Evolutionary conservation across 2,113 vertebrate species (phyloP), one percentile per base, ranked within the genome.

Genomic region (Spea multiplicata): DNA sequence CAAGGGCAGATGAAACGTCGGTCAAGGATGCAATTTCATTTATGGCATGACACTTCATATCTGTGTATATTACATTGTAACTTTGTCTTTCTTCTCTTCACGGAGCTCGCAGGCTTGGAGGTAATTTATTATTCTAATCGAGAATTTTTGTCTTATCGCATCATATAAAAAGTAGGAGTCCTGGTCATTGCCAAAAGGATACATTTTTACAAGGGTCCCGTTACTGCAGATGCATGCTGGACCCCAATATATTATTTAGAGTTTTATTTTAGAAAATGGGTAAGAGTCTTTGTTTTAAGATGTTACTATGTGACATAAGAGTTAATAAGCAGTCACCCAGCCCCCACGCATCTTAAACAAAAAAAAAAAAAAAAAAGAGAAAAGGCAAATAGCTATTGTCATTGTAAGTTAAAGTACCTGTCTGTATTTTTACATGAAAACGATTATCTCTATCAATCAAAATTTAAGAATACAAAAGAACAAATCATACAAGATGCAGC

Each of bases 361-460:
- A 93, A 94, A 93, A 91, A 93, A 89, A 91, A 93, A 89, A 93
- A 93, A 94, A 93, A 92, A 93, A 94, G 92, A 90, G 93, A 90
- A 93, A 93, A 94, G 93, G 92, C 92, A 93, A 94, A 94, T 93
- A 92, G 92, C 92, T 93, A 94, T 94, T 94, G 92, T 94, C 93
- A 93, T 89, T 88, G 91, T 92, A 92, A 92, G 91, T 93, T 94
- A 93, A 94, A 94, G 91, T 92, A 92, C 92, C 90, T 94, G 91
- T 93, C 91, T 93, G 91, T 92, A 93, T 92, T 92, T 93, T 93
- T 93, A 93, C 92, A 92, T 92, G 93, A 93, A 93, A 93, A 93
- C 92, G 92, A 94, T 93, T 93, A 94, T 93, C 92, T 94, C 91
- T 92, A 93, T 94, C 93, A 94, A 94, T 94, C 92, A 93, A 94